A percentile compares a stretch with the other conserved stretches of the same genome.
These are phyloP conservation scores for Bombus haemorrhoidalis DNA, from an alignment of 1,140 invertebrate genomes.

Conservation along the genomic window DNA sequence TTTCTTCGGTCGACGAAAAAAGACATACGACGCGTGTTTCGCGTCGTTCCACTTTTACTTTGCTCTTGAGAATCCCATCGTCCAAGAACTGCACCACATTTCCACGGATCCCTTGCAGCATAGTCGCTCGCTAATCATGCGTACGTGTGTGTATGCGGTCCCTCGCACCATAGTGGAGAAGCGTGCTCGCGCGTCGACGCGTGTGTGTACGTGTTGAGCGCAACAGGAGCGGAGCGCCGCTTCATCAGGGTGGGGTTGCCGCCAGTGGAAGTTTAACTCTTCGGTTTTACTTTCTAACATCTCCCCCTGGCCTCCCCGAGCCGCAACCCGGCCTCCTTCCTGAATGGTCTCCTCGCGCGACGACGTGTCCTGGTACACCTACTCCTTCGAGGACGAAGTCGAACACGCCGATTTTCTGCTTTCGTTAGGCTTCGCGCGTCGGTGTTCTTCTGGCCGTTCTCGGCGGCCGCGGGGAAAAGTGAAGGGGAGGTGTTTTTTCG, in stretches of 20 bases:
- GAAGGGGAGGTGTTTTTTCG: slow-evolving; percentile 24
- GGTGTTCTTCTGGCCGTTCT: background rate
- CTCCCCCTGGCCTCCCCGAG: slow-evolving; percentile 16
- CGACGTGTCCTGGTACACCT: slow-evolving; percentile 66
- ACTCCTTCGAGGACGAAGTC: slow-evolving; percentile 57
- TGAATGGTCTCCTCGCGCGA: slow-evolving; percentile 59
- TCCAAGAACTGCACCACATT: slow-evolving; percentile 37
- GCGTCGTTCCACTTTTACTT: slow-evolving; percentile 63
- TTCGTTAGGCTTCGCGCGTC: slow-evolving; percentile 13
- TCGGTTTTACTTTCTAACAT: slow-evolving; percentile 77
- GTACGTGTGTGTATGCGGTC: slow-evolving; percentile 29
- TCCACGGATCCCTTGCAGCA: slow-evolving; percentile 48
- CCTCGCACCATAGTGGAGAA: background rate
- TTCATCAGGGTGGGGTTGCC: slow-evolving; percentile 70
- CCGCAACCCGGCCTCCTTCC: slow-evolving; percentile 50
- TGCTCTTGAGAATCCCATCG: slow-evolving; percentile 52
- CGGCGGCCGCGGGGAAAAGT: slow-evolving; percentile 27
- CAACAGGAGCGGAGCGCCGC: slow-evolving; percentile 63
- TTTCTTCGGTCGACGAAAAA: background rate
- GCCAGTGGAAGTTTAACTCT: slow-evolving; percentile 68
- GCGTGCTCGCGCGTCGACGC: background rate
- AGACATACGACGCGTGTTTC: slow-evolving; percentile 12
- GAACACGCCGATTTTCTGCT: slow-evolving; percentile 50
- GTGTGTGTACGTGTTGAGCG: slow-evolving; percentile 29
- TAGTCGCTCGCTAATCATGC: slow-evolving; percentile 61